A percentile compares a stretch with the other conserved stretches of the same genome.
Conservation (phyloP, 1,140 invertebrate species). For the Ips nitidus region DNA sequence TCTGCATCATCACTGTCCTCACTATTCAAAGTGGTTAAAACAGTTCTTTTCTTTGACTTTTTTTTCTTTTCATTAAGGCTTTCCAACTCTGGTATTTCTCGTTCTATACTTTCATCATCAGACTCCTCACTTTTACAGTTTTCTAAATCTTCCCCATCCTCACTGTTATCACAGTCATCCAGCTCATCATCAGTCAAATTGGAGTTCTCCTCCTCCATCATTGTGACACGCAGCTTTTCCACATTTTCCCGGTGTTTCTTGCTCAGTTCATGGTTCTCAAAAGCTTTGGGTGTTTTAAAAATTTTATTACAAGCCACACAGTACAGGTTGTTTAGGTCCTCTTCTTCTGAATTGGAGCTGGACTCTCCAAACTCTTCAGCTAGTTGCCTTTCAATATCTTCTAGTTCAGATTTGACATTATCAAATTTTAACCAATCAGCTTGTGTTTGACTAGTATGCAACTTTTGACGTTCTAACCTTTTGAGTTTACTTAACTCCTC, state of each 20-base stretch:
- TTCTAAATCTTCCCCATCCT: conserved; percentile 27
- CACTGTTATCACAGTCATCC: not conserved
- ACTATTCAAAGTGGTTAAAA: no score
- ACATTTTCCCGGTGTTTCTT: conserved; percentile 91
- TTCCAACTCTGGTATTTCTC: not conserved
- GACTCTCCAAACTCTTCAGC: conserved; percentile 61
- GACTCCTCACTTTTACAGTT: conserved; percentile 34
- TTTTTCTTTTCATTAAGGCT: conserved; percentile 22
- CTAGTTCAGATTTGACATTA: conserved; percentile 62
- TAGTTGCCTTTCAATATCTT: conserved; percentile 63
- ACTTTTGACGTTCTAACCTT: conserved; percentile 57
- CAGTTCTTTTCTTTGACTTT: conserved; percentile 36
- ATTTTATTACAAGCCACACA: conserved; percentile 91
- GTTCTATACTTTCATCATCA: no score
- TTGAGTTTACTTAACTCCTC: conserved; percentile 61
- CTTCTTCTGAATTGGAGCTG: conserved; percentile 42
- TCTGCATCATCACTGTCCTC: not conserved
- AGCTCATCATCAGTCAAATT: conserved; percentile 39
- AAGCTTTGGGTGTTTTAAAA: conserved; percentile 91
- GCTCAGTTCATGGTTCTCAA: conserved; percentile 90
- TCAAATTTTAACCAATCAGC: conserved; percentile 70
- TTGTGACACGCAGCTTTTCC: conserved; percentile 63
- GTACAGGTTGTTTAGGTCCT: conserved; percentile 62
- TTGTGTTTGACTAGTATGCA: conserved; percentile 59
- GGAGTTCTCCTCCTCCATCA: conserved; percentile 62